phyloP scores from a whole-genome alignment of 2,113 vertebrate species.

The Catharus fuscescens region DNA sequence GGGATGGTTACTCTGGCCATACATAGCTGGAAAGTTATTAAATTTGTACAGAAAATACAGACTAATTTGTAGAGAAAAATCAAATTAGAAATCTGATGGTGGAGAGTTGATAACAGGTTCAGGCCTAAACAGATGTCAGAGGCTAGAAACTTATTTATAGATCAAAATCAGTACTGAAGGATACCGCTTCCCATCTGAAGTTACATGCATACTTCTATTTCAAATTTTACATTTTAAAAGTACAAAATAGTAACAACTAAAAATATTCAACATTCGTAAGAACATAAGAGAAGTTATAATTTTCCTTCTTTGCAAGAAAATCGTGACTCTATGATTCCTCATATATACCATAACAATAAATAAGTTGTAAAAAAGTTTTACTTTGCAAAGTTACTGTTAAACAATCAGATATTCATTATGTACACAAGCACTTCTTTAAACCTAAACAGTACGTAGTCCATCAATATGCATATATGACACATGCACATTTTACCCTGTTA shows the following conservation, averaged over 20 bases:
- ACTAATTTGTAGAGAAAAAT: neutral
- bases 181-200: neutral
- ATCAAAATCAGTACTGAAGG: neutral
- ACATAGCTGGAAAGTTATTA: neutral
- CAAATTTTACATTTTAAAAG: neutral
- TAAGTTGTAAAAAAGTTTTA: neutral
- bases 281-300: neutral
- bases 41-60: neutral
- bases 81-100: neutral
- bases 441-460: neutral
- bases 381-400: neutral
- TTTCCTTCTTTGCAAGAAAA: neutral
- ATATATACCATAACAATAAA: neutral
- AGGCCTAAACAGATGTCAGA: neutral
- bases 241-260: neutral
- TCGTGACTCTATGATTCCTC: rapidly evolving
- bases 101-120: neutral
- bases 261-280: neutral
- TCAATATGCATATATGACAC: neutral
- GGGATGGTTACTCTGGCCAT: neutral
- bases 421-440: neutral
- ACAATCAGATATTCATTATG: neutral
- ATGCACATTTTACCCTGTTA: neutral
- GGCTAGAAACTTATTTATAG: neutral
- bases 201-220: neutral